Evolutionary conservation across 2,888 invertebrate species (phyloP), one percentile per base, ranked within the genome.

Genomic region (Eledona agricola): DNA sequence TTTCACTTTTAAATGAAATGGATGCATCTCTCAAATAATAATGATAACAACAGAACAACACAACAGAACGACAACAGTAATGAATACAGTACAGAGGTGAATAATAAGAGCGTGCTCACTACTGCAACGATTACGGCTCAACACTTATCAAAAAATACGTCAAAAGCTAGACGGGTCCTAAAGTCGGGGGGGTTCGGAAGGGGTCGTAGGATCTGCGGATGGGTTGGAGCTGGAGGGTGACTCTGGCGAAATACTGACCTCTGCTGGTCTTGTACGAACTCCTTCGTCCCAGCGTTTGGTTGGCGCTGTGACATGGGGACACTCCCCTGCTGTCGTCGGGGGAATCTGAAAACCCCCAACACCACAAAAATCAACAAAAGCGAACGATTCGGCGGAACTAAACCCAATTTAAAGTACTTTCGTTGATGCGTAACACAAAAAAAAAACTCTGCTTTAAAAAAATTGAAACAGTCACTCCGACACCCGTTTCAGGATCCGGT

Each of bases 221-320:
- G 19, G 19, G 11, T 16, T 5, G 10, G n/a, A 4, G 7, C 4
- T 4, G 34, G 16, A 5, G 17, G 19, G 6, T 2, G 11, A 4
- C 2, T 10, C 5, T n/a, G 12, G 29, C 7, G 29, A 4, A 29
- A 61, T 57, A 79, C 86, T 80, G 77, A 92, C 92, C 91, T 86
- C 91, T 80, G 64, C 90, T 90, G 45, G 89, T 90, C 80, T 92
- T 92, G 81, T 91, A 92, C 26, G 91, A 91, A 77, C 91, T 90
- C 67, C 91, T 85, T 19, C 92, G 83, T 54, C 89, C 91, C 60
- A 92, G 81, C 62, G 87, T 84, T 54, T 80, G 81, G 63, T 80
- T 80, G 61, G 78, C 78, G 67, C 85, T 85, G 66, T 81, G 79
- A 71, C 86, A 83, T 10, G 89, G 88, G 0, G 88, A 89, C 76